Evolutionary conservation across 1,140 invertebrate species (phyloP).

Genomic region (Drosophila aff.): DNA sequence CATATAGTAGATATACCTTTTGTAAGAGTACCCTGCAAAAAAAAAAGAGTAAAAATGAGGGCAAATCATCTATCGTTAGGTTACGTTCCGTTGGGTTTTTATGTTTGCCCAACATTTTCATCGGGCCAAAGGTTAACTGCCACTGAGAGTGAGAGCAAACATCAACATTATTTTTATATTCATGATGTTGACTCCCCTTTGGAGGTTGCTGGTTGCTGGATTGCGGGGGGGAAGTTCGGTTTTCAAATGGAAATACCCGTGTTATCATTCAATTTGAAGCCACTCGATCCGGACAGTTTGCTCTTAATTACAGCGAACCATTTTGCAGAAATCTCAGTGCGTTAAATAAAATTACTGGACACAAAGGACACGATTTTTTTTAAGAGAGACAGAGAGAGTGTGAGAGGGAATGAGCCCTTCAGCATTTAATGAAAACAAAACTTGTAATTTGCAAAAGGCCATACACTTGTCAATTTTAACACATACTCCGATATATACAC

Average conservation of each 20-base stretch:
- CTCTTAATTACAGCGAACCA: conserved; percentile 58
- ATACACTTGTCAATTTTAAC: background rate
- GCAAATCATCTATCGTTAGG: conserved; percentile 71
- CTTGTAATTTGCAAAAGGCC: conserved; percentile 15
- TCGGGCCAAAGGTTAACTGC: conserved; percentile 48
- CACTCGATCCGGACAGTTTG: conserved; percentile 51
- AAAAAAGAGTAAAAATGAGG: conserved; percentile 26
- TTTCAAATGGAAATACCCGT: conserved; percentile 33
- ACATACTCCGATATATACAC: background rate
- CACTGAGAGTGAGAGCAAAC: conserved; percentile 70
- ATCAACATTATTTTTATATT: conserved; percentile 84
- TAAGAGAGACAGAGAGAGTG: background rate
- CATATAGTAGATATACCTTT: background rate
- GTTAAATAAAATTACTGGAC: conserved; percentile 28
- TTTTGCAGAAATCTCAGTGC: conserved; percentile 15
- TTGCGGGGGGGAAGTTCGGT: background rate
- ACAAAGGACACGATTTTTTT: conserved; percentile 12
- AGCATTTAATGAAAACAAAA: conserved; percentile 12
- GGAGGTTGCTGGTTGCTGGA: no score
- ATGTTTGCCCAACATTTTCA: conserved; percentile 78
- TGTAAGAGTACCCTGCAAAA: background rate
- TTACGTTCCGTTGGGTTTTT: conserved; percentile 82
- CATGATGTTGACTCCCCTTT: conserved; percentile 50
- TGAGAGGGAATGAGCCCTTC: background rate
- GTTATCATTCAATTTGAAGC: conserved; percentile 63